These are phyloP conservation scores for Anastrepha obliqua DNA, from an alignment of 1,140 invertebrate species.

Conservation along the genomic window DNA sequence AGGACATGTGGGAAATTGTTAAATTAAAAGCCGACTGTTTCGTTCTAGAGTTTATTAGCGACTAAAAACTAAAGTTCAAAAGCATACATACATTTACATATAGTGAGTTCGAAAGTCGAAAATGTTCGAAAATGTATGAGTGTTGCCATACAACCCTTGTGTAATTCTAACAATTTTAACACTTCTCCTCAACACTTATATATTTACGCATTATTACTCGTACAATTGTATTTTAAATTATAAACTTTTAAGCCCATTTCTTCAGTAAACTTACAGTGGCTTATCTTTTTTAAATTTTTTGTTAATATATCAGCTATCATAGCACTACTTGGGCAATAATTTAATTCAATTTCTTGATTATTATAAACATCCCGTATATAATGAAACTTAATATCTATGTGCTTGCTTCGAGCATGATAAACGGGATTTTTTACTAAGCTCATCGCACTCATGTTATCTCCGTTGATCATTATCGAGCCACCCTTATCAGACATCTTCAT, in stretches of 20 bases:
- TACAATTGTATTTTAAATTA: neutral
- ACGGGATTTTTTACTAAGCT: constrained; percentile 17
- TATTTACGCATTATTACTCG: neutral
- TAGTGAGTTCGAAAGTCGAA: no score
- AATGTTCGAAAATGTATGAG: no score
- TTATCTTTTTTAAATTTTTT: constrained; percentile 23
- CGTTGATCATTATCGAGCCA: neutral
- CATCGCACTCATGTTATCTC: constrained; percentile 15
- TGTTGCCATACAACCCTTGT: no score
- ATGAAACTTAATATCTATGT: constrained; percentile 10
- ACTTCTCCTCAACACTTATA: neutral
- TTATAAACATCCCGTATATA: neutral
- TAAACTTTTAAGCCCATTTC: neutral
- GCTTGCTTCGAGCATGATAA: constrained; percentile 13
- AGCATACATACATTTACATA: no score
- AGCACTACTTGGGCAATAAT: neutral
- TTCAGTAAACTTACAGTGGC: neutral
- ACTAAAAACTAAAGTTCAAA: neutral
- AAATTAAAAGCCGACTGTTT: no score
- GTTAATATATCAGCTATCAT: neutral
- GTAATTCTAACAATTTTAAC: neutral
- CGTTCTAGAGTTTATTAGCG: no score
- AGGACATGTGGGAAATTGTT: no score
- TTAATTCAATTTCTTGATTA: neutral
- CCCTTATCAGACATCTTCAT: neutral